Base-by-base conservation (phyloP, 2,113 vertebrate genomes). In the Miniopterus natalensis region DNA sequence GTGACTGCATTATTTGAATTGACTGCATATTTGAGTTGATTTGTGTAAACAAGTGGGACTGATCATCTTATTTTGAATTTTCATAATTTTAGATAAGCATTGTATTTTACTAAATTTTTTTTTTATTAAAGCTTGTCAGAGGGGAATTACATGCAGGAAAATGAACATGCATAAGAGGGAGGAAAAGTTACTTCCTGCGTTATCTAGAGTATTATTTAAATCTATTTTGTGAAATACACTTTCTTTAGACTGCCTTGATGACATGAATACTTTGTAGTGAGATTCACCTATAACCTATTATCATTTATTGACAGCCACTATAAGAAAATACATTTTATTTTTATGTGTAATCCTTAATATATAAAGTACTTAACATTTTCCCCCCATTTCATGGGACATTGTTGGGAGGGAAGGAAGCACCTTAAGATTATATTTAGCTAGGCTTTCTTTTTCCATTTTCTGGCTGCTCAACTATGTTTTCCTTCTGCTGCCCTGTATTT, bases 1-100 rank as follows among this genome's bases (percentile, higher is more conserved):
- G 0, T 85, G 68, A 47, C 87, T 96, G 17, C 29, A 68, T 74
- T 96, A 77, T 77, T 77, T 51, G 45, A 75, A 49, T 31, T 2
- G 25, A 49, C 45, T 47, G 45, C 85, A 42, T 59, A 55, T 45
- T 92, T 78, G n/a, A 78, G 84, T 79, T 29, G 27, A 55, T 65
- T 81, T 49, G 12, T 88, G 9, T 73, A 80, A 94, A 74, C n/a
- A 83, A 53, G 8, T 51, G 14, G 47, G 40, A 65, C 17, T 86
- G 31, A 84, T 57, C 63, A n/a, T 29, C 23, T 87, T 73, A 79
- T 9, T 84, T 78, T 96, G 27, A 51, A 40, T 93, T 89, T 93
- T 85, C 13, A 36, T 77, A 91, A 73, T 95, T 88, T 90, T 88
- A 83, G 3, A 45, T 96, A 80, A 70, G 57, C 53, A 53, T 90